Percentiles rank a stretch among this genome's conserved stretches.
These are phyloP conservation scores for Tanypteryx hageni DNA, from an alignment of 2,888 invertebrate genomes.

Conservation along the genomic window DNA sequence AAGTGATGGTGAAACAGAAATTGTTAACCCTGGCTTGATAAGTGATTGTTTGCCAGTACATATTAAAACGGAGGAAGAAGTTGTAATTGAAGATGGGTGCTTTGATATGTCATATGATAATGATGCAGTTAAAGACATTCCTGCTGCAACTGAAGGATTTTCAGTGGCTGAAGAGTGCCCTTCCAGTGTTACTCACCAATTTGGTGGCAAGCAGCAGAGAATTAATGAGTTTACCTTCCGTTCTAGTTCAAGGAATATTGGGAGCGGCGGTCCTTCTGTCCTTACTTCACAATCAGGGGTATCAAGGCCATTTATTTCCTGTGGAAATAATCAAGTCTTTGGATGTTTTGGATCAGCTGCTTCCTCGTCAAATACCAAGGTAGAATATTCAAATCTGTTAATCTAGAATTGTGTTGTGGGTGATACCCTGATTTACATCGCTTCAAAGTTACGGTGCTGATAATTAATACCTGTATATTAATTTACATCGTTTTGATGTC, in stretches of 20 bases:
- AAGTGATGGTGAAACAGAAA: neutral
- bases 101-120: neutral
- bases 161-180: neutral
- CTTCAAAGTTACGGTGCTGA: too few relatives aligned
- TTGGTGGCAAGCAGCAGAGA: neutral
- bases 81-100: conserved; percentile 49
- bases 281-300: neutral
- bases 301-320: too few relatives aligned
- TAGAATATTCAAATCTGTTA: too few relatives aligned
- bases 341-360: too few relatives aligned
- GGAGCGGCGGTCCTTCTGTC: neutral
- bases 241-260: neutral
- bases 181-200: neutral
- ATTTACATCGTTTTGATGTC: too few relatives aligned
- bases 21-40: neutral
- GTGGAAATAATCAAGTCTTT: too few relatives aligned
- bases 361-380: too few relatives aligned
- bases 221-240: neutral
- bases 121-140: neutral
- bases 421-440: too few relatives aligned
- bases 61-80: neutral
- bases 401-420: too few relatives aligned
- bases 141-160: neutral
- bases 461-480: too few relatives aligned
- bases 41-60: neutral